Evolutionary conservation across 2,888 invertebrate species (phyloP), one percentile per base, ranked within the genome.

Genomic region (Cheilosia vernalis): DNA sequence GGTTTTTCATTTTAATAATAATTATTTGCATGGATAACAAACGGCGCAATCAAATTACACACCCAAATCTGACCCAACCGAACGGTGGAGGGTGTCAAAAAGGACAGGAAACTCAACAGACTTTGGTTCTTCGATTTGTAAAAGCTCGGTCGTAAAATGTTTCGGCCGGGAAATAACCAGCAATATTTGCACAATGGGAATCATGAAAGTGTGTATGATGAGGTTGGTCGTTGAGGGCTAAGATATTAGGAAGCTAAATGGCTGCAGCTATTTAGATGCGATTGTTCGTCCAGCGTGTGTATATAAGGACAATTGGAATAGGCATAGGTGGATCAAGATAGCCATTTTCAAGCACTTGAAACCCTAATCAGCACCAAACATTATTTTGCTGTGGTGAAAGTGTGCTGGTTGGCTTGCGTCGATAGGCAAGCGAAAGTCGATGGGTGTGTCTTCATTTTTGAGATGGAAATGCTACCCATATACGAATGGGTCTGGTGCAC

Each of bases 1-100:
- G 51, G 53, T 76, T 76, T 78, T 72, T 51, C 72, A 67, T 66
- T 82, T 82, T 55, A 60, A 77, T 72, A 82, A 30, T 30, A 30
- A 78, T 82, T 82, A 78, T 72, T 78, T 61, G 66, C 70, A 78
- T 66, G 72, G 51, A 77, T 78, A 77, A 58, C 63, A 70, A 81
- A 58, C 58, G 64, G 63, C 53, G 44, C 70, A 81, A 81, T 81
- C 51, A 77, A 82, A 82, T 77, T 72, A 82, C 77, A 66, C 70
- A 64, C 58, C 56, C 70, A 51, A 70, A 78, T 63, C 27, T 78
- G 47, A 77, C 56, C 64, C 64, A 60, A 49, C 27, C 42, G 37
- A 19, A 56, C 37, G 56, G 21, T 51, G 76, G 51, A 60, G 51
- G 74, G 56, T 64, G 66, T 67, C 60, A 51, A 49, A 58, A 66